Evolutionary conservation across 2,797 vertebrate genomes (phyloP).

Genomic region (Scyliorhinus canicula): DNA sequence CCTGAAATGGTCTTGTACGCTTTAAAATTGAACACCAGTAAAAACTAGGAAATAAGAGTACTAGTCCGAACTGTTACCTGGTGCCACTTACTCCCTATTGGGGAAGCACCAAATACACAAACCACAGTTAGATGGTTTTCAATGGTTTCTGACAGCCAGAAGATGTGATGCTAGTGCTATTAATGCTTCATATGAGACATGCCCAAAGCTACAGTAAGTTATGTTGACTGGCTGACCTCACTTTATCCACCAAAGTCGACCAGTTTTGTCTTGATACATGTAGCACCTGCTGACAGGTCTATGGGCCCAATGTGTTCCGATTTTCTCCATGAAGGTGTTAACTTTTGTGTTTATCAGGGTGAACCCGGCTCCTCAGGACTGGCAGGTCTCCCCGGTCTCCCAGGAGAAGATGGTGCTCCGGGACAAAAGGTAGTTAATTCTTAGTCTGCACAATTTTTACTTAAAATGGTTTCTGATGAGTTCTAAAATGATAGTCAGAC

Average conservation of each 20-base stretch:
- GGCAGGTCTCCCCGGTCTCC: constrained; percentile 76
- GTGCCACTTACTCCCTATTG: background rate
- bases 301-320: no score
- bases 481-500: background rate
- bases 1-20: no score
- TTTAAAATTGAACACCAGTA: no score
- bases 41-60: no score
- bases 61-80: no score
- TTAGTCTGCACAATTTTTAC: background rate
- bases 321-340: background rate
- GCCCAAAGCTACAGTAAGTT: background rate
- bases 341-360: constrained; percentile 60
- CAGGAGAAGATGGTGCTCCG: constrained; percentile 81
- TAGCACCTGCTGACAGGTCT: background rate
- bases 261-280: background rate
- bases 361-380: constrained; percentile 73
- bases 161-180: no score
- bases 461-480: background rate
- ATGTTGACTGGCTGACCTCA: background rate
- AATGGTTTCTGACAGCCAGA: background rate
- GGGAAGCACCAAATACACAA: background rate
- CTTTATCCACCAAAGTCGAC: background rate
- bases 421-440: constrained; percentile 73
- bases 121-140: background rate
- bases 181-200: background rate